phyloP scores from a whole-genome alignment of 2,797 vertebrate genomes.

The Huso huso region DNA sequence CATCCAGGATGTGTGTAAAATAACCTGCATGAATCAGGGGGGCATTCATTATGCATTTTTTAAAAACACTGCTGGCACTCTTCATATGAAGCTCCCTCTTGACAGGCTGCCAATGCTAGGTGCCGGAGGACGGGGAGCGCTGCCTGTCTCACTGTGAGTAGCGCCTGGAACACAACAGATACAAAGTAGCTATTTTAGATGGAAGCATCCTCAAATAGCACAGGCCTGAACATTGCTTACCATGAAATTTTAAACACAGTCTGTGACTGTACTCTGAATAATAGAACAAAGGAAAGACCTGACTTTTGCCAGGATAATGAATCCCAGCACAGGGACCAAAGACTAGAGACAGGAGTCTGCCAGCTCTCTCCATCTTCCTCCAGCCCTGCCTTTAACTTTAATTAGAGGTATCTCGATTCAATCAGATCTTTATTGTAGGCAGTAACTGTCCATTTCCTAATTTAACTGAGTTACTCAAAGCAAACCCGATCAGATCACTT shows the following conservation, averaged over 20 bases:
- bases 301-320: constrained; percentile 47
- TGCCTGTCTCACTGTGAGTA: constrained; percentile 33
- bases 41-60: too few relatives aligned
- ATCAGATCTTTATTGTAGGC: background rate
- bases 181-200: background rate
- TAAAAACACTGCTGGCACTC: too few relatives aligned
- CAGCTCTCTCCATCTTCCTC: constrained; percentile 4
- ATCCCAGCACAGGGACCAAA: constrained; percentile 33
- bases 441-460: too few relatives aligned
- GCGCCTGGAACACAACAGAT: background rate
- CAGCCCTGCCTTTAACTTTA: constrained; percentile 20
- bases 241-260: constrained; percentile 63
- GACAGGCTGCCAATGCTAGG: constrained; percentile 2
- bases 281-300: constrained; percentile 44
- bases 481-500: too few relatives aligned
- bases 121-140: background rate
- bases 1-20: too few relatives aligned
- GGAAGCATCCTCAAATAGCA: constrained; percentile 26
- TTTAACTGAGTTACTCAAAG: too few relatives aligned
- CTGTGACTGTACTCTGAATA: constrained; percentile 57
- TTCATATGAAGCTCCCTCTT: background rate
- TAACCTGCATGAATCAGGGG: too few relatives aligned
- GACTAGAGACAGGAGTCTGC: background rate
- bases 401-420: constrained; percentile 16
- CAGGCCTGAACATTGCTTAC: constrained; percentile 48